Conservation (phyloP, 2,888 invertebrate species). For the Alcis repandata region DNA sequence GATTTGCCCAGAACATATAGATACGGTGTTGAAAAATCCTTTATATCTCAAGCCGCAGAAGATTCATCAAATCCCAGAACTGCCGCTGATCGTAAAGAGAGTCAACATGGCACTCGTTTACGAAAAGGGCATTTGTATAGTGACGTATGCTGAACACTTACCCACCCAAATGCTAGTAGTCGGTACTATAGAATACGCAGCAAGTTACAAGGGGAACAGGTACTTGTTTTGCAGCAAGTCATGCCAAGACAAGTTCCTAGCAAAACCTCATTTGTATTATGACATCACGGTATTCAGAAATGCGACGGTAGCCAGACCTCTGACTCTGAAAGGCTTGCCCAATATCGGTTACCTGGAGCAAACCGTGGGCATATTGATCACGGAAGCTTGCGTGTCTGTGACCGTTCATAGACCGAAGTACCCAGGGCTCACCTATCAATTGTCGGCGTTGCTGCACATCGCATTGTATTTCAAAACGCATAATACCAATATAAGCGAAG, state of each 20-base stretch:
- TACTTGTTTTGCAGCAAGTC: slow-evolving; percentile 85
- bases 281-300: slow-evolving; percentile 76
- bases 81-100: slow-evolving; percentile 79
- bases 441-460: slow-evolving; percentile 85
- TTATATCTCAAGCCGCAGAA: slow-evolving; percentile 61
- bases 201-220: slow-evolving; percentile 77
- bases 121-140: slow-evolving; percentile 87
- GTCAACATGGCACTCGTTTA: slow-evolving; percentile 73
- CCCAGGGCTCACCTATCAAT: slow-evolving; percentile 81
- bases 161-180: slow-evolving; percentile 75
- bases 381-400: slow-evolving; percentile 83
- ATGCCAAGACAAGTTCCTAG: slow-evolving; percentile 84
- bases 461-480: slow-evolving; percentile 86
- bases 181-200: slow-evolving; percentile 79
- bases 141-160: slow-evolving; percentile 86
- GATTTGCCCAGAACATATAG: slow-evolving; percentile 86
- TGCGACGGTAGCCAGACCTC: slow-evolving; percentile 66
- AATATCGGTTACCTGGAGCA: slow-evolving; percentile 88
- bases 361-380: slow-evolving; percentile 82
- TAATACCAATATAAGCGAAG: slow-evolving; percentile 67
- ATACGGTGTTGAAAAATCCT: slow-evolving; percentile 78
- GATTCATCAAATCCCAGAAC: slow-evolving; percentile 73
- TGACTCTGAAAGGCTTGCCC: slow-evolving; percentile 83
- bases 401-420: slow-evolving; percentile 87
- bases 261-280: slow-evolving; percentile 80